These are phyloP conservation scores for Capitella teleta DNA, from an alignment of 1,140 invertebrate genomes.

Conservation along the genomic window DNA sequence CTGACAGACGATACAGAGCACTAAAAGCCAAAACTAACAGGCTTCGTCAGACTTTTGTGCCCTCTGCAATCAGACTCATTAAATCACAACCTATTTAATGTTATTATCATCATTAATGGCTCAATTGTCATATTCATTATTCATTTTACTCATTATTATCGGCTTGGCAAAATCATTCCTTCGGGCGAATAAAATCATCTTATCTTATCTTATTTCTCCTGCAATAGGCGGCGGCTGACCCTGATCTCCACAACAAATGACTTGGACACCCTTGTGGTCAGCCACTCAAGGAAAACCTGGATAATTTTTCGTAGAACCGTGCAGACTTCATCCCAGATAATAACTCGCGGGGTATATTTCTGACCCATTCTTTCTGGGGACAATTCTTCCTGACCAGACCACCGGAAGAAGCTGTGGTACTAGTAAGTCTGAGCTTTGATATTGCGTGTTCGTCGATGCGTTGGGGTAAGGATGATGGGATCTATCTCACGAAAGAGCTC, in stretches of 20 bases:
- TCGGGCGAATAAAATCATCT: no score
- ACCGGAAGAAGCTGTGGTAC: constrained; percentile 13
- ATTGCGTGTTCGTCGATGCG: background rate
- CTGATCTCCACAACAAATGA: constrained; percentile 11
- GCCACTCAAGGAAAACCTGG: constrained; percentile 8
- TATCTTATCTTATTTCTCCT: no score
- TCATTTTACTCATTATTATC: no score
- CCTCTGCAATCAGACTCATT: no score
- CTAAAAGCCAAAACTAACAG: no score
- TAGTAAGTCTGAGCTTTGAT: constrained; percentile 1
- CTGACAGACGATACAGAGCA: no score
- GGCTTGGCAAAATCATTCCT: no score
- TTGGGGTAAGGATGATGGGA: background rate
- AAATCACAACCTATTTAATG: no score
- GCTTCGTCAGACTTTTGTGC: no score
- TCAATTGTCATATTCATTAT: no score
- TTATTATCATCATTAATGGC: no score
- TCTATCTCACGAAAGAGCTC: background rate
- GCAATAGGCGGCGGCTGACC: constrained; percentile 11
- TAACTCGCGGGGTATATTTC: constrained; percentile 3
- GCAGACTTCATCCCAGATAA: constrained; percentile 8
- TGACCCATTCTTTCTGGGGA: constrained; percentile 9
- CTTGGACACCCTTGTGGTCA: constrained; percentile 6
- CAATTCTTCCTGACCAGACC: constrained; percentile 8
- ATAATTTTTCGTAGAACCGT: constrained; percentile 3